Evolutionary conservation across 2,113 vertebrate species (phyloP).

Genomic region (Apodemus speciosus): DNA sequence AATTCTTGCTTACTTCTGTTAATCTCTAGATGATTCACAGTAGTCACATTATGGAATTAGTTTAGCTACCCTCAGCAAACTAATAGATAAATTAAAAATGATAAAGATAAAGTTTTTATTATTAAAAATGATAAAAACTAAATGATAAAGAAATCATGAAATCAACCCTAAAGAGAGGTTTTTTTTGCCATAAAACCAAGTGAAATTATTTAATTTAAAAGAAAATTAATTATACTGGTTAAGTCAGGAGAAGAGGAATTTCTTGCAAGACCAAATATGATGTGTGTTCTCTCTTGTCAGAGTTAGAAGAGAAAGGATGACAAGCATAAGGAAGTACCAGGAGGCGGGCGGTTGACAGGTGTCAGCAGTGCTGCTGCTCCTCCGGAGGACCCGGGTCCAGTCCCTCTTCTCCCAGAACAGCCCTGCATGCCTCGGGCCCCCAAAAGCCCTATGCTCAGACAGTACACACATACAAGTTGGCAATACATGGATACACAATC

Average conservation of each 20-base stretch:
- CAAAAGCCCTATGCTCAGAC: neutral
- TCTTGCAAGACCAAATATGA: neutral
- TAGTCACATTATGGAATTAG: neutral
- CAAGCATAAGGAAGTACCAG: neutral
- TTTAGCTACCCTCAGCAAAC: neutral
- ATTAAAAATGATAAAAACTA: no score
- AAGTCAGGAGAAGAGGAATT: neutral
- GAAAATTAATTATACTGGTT: neutral
- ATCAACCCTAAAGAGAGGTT: neutral
- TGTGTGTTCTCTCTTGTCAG: neutral
- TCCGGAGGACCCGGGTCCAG: neutral
- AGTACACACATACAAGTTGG: neutral
- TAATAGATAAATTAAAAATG: no score
- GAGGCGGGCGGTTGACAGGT: neutral
- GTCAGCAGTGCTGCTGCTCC: neutral
- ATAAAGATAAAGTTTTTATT: no score
- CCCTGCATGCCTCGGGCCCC: neutral
- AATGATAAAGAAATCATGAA: neutral
- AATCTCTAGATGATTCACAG: no score
- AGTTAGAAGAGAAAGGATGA: neutral
- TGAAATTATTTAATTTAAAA: neutral
- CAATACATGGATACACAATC: neutral
- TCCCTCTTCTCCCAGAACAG: neutral
- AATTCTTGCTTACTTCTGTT: neutral
- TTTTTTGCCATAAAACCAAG: neutral